A percentile compares a stretch with the other conserved stretches of the same genome.
phyloP scores from a whole-genome alignment of 2,888 invertebrate species.

The Tenodera sinensis region DNA sequence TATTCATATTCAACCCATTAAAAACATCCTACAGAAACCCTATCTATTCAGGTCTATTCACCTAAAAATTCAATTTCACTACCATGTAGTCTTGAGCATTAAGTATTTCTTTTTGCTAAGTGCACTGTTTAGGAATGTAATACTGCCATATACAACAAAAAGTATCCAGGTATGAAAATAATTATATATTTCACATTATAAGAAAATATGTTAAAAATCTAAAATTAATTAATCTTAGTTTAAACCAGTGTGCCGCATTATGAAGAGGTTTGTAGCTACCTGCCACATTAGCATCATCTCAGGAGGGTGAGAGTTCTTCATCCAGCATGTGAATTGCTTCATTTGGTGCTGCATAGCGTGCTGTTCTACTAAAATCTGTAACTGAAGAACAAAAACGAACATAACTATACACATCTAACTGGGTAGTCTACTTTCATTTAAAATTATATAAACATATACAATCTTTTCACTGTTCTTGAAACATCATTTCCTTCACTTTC shows the following conservation, averaged over 20 bases:
- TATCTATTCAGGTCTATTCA: too few species aligned
- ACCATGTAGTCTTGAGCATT: not conserved
- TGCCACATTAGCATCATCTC: not conserved
- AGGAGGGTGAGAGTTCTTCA: slow-evolving; percentile 35
- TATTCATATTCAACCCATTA: too few species aligned
- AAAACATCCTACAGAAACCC: too few species aligned
- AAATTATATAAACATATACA: too few species aligned
- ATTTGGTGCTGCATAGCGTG: slow-evolving; percentile 62
- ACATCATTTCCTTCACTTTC: too few species aligned
- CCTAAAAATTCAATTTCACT: too few species aligned
- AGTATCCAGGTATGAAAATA: not conserved
- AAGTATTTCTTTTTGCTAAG: not conserved
- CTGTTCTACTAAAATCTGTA: slow-evolving; percentile 49
- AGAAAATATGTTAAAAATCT: not conserved
- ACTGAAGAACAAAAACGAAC: slow-evolving; percentile 37
- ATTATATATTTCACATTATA: not conserved
- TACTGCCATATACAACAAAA: not conserved
- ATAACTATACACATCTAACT: too few species aligned
- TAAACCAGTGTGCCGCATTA: not conserved
- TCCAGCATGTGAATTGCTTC: slow-evolving; percentile 66
- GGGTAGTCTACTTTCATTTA: too few species aligned
- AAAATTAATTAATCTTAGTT: not conserved
- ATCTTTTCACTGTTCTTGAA: too few species aligned
- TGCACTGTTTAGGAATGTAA: not conserved
- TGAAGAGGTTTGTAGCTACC: not conserved